A percentile compares a stretch with the other conserved stretches of the same genome.
Conservation (phyloP, 2,113 vertebrate genomes). For the Chiloscyllium plagiosum region DNA sequence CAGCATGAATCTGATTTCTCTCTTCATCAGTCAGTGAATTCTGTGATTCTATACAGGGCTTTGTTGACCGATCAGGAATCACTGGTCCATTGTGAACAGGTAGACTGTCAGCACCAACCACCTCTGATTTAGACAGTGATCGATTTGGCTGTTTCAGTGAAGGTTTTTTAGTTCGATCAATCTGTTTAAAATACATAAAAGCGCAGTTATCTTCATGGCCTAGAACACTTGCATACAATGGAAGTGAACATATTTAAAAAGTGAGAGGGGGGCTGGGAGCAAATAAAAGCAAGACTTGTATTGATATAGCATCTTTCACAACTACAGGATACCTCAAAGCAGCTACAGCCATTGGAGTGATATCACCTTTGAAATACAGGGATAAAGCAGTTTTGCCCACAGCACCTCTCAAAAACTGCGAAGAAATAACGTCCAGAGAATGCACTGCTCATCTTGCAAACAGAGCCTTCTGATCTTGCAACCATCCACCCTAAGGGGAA, state of each 20-base stretch:
- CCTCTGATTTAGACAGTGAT: conserved; percentile 53
- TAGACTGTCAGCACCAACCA: conserved; percentile 50
- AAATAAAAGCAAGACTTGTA: too few species aligned
- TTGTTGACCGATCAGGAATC: conserved; percentile 75
- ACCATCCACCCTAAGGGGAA: too few species aligned
- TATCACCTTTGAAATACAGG: too few species aligned
- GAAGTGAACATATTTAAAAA: neutral
- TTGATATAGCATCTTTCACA: too few species aligned
- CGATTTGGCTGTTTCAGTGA: conserved; percentile 53
- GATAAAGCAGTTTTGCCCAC: too few species aligned
- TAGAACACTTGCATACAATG: neutral
- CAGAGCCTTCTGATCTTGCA: too few species aligned
- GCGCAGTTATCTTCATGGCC: conserved; percentile 31
- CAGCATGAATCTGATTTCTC: conserved; percentile 62
- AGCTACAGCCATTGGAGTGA: too few species aligned
- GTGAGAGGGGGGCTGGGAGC: too few species aligned
- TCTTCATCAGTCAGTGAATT: conserved; percentile 65
- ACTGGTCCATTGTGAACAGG: conserved; percentile 56
- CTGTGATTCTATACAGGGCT: conserved; percentile 55
- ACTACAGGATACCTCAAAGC: too few species aligned
- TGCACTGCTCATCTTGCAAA: too few species aligned
- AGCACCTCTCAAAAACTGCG: too few species aligned
- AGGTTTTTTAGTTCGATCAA: conserved; percentile 90
- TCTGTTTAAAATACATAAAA: conserved; percentile 51
- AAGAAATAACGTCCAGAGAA: too few species aligned